phyloP scores from a whole-genome alignment of 2,888 invertebrate genomes.

The Monoplex corrugatus region DNA sequence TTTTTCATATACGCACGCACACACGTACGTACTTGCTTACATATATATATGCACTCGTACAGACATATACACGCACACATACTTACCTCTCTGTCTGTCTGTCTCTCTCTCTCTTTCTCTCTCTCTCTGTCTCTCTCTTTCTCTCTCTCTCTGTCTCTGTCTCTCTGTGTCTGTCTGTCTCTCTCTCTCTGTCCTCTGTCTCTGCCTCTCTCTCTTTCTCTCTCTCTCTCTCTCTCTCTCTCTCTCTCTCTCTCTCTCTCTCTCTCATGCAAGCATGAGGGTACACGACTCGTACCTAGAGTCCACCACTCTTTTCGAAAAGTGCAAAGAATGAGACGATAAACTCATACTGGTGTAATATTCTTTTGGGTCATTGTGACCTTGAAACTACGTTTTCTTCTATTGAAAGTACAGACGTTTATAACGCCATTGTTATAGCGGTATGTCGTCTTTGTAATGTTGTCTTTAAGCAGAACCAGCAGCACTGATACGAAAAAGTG shows the following conservation, averaged over 20 bases:
- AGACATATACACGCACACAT: too few relatives aligned
- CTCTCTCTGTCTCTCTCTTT: constrained; percentile 24
- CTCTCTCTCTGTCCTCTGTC: not conserved
- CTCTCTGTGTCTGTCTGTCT: constrained; percentile 2
- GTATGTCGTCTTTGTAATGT: too few relatives aligned
- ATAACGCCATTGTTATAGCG: not conserved
- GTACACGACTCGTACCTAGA: too few relatives aligned
- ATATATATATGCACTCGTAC: too few relatives aligned
- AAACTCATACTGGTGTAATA: too few relatives aligned
- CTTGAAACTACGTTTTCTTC: not conserved
- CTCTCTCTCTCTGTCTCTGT: not conserved
- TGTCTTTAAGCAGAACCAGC: too few relatives aligned
- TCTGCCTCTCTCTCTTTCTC: not conserved
- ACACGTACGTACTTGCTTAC: too few relatives aligned
- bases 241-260: not conserved
- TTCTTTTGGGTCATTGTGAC: too few relatives aligned
- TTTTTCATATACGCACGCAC: too few relatives aligned
- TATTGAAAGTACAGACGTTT: not conserved
- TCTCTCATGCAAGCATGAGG: too few relatives aligned
- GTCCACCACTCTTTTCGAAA: too few relatives aligned
- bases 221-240: not conserved
- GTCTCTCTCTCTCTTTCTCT: constrained; percentile 37
- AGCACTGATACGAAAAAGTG: too few relatives aligned
- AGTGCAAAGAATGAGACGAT: not conserved
- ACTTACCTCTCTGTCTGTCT: not conserved